Evolutionary conservation across 2,888 invertebrate genomes (phyloP).

Genomic region (Ormyrus nitidulus): DNA sequence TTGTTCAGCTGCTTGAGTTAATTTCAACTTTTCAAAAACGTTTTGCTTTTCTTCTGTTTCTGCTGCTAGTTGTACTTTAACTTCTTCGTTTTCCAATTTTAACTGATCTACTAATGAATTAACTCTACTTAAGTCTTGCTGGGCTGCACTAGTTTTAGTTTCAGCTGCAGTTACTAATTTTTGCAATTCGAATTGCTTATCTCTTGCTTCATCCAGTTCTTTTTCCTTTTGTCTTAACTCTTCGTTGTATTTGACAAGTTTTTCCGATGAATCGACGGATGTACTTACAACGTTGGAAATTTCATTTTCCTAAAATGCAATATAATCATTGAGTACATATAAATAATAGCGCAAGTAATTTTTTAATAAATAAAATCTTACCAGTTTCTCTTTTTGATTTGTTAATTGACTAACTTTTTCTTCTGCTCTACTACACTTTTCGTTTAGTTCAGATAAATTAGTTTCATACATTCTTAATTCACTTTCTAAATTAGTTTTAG

Average conservation of each 20-base stretch:
- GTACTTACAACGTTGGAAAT: conserved; percentile 79
- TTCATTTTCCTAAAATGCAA: conserved; percentile 76
- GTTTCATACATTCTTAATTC: conserved; percentile 67
- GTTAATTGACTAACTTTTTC: conserved; percentile 79
- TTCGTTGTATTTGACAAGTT: conserved; percentile 73
- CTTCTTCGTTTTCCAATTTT: conserved; percentile 60
- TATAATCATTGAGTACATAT: neutral
- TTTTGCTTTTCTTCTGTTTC: conserved; percentile 60
- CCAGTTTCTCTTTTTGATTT: conserved; percentile 79
- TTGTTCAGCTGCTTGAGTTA: conserved; percentile 59
- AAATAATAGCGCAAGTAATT: neutral
- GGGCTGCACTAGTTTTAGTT: conserved; percentile 60
- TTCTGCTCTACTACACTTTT: conserved; percentile 78
- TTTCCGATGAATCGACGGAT: conserved; percentile 78
- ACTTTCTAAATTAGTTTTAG: conserved; percentile 68
- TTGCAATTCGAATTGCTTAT: conserved; percentile 64
- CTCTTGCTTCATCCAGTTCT: conserved; percentile 68
- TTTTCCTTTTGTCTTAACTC: conserved; percentile 71
- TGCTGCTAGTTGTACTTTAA: conserved; percentile 60
- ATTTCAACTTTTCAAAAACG: conserved; percentile 56
- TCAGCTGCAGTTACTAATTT: conserved; percentile 62
- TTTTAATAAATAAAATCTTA: conserved; percentile 54
- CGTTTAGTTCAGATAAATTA: conserved; percentile 76
- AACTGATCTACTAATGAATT: conserved; percentile 59
- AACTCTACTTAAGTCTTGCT: conserved; percentile 61